These are phyloP conservation scores for Cacatua alba DNA, from an alignment of 2,113 vertebrate genomes.

Conservation along the genomic window DNA sequence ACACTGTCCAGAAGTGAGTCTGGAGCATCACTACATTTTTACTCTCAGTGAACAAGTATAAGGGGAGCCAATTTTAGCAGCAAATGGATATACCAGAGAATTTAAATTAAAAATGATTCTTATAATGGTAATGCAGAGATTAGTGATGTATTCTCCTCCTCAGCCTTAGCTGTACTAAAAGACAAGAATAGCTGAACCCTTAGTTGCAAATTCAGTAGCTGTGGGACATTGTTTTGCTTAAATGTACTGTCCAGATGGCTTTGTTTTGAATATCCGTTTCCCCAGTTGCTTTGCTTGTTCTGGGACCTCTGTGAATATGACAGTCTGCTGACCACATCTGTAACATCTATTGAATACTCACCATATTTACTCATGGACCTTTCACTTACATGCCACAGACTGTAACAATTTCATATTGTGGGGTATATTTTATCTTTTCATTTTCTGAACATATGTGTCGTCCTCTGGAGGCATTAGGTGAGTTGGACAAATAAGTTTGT, in stretches of 20 bases:
- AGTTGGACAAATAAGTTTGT: neutral
- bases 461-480: neutral
- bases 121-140: neutral
- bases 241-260: neutral
- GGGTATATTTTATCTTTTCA: neutral
- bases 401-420: neutral
- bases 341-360: neutral
- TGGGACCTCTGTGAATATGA: neutral
- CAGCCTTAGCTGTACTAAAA: neutral
- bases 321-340: neutral
- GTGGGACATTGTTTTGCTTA: neutral
- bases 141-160: neutral
- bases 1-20: neutral
- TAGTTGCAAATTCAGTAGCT: neutral
- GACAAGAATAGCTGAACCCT: neutral
- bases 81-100: neutral
- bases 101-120: neutral
- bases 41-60: neutral
- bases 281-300: neutral
- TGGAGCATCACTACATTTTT: neutral
- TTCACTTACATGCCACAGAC: neutral
- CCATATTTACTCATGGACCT: neutral
- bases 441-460: neutral
- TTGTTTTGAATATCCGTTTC: neutral
- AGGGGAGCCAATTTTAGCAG: neutral